These are phyloP conservation scores for Stenoptilia bipunctidactyla DNA, from an alignment of 2,888 invertebrate species.

Conservation along the genomic window DNA sequence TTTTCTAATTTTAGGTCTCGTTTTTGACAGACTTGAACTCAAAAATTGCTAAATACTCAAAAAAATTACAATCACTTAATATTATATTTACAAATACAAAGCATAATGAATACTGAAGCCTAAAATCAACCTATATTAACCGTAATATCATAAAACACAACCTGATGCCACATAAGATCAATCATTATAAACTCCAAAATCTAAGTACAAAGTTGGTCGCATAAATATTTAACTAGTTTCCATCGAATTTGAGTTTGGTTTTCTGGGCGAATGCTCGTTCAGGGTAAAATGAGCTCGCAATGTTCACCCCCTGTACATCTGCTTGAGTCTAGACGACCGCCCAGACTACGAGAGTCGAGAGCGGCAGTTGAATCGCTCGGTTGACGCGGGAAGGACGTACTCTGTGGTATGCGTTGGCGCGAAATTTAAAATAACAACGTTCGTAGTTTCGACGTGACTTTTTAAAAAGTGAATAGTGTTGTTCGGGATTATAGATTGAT, in stretches of 20 bases:
- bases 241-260: constrained; percentile 41
- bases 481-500: constrained; percentile 11
- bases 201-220: constrained; percentile 27
- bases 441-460: constrained; percentile 14
- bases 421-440: constrained; percentile 37
- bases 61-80: too few species aligned
- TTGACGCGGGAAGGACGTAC: constrained; percentile 19
- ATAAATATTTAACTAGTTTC: constrained; percentile 42
- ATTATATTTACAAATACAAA: too few species aligned
- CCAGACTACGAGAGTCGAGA: constrained; percentile 30
- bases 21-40: too few species aligned
- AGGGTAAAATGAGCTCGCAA: constrained; percentile 42
- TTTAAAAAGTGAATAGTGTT: constrained; percentile 3
- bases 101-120: too few species aligned
- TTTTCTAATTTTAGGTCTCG: too few species aligned
- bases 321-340: constrained; percentile 52
- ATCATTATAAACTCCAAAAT: background rate
- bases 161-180: too few species aligned
- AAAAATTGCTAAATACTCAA: too few species aligned
- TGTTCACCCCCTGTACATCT: constrained; percentile 22
- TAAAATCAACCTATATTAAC: too few species aligned
- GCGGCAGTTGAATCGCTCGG: constrained; percentile 36
- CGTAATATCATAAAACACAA: too few species aligned
- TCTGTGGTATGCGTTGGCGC: constrained; percentile 28
- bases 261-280: constrained; percentile 43